Evolutionary conservation across 64 coral and sea anemone genomes (phyloP), one percentile per base, ranked within the genome.

Genomic region (Stichodactyla helianthus): DNA sequence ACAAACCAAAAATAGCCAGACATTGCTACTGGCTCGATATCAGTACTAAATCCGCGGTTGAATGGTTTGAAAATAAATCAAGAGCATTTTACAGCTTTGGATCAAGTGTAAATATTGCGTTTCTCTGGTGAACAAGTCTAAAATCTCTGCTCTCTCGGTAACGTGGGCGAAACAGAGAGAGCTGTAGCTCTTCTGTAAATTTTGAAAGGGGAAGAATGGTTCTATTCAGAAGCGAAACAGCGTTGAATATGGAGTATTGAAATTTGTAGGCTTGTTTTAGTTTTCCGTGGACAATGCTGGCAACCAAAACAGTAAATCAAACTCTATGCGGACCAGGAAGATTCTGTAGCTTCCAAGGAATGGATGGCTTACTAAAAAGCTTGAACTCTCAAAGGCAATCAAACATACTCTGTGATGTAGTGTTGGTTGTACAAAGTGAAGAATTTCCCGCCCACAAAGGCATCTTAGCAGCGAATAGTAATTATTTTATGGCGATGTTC

Each of bases 401-500:
- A 18, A 86, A 89, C 20, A 90, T 93, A 12, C 65, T 92, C 3
- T 96, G 94, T 27, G 94, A 96, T 88, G 85, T 96, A 59, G 81
- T 80, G 4, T 62, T 96, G 62, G 81, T 90, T 15, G 84, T 96
- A 16, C 86, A 74, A 31, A 85, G 54, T 31, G 50, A 85, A n/a
- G 91, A 90, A 15, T 83, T 96, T 54, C 82, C 94, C 9, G 94
- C 91, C 18, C 94, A 96, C 53, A 96, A 85, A 52, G 91, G 91
- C 57, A 83, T 96, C 78, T 86, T 96, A 50, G 94, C 91, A 16
- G 94, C 94, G 6, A 93, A 96, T 16, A 96, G 94, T 55, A 64
- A 89, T 7, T 96, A 93, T 57, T 96, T 96, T 54, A 77, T 90
- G 58, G 88, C 94, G 19, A 89, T 96, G 94, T 96, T 96, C 53